phyloP scores from a whole-genome alignment of 35 echinoderm and acorn worm genomes.

The Lytechinus pictus region DNA sequence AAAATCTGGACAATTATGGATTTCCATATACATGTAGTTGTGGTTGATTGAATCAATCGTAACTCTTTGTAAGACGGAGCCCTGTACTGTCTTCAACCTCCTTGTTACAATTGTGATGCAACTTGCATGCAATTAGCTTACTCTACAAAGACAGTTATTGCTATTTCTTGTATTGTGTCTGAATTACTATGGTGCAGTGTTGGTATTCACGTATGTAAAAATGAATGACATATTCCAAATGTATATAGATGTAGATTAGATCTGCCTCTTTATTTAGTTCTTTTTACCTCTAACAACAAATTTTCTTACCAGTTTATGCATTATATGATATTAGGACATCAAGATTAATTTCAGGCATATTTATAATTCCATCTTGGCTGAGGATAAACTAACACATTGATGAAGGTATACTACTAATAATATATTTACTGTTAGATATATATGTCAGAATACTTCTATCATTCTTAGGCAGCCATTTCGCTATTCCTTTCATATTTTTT shows the following conservation, averaged over 20 bases:
- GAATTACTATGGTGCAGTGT: background rate
- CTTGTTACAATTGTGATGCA: background rate
- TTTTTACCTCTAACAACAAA: background rate
- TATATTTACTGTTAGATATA: background rate
- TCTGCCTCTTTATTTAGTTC: background rate
- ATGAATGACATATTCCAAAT: background rate
- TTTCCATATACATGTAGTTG: too few species aligned
- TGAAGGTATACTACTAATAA: background rate
- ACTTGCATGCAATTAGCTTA: background rate
- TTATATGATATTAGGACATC: background rate
- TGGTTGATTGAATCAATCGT: too few species aligned
- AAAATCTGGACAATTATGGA: too few species aligned
- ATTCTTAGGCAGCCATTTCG: too few species aligned
- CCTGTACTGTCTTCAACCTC: background rate
- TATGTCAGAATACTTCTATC: background rate
- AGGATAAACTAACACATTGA: constrained; percentile 11
- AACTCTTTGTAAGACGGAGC: too few species aligned
- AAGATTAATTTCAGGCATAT: constrained; percentile 12
- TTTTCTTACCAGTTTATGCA: background rate
- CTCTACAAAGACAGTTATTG: background rate
- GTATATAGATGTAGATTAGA: background rate
- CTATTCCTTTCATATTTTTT: too few species aligned
- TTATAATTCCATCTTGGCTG: background rate
- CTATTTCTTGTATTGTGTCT: background rate
- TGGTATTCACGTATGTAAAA: background rate